Evolutionary conservation across 2,888 invertebrate species (phyloP).

Genomic region (Monochamus alternatus): DNA sequence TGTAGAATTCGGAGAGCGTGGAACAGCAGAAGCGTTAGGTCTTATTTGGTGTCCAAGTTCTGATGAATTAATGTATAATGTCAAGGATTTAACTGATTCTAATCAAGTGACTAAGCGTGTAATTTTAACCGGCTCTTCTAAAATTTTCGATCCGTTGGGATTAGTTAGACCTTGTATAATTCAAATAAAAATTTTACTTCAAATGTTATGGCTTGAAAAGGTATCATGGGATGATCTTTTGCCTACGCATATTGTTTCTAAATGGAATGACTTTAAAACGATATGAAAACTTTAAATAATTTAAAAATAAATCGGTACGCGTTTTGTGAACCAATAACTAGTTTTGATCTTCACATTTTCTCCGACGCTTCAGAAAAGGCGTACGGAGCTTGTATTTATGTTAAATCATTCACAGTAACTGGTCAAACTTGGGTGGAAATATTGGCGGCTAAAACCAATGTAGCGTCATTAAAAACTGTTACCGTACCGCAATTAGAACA

Average conservation of each 20-base stretch:
- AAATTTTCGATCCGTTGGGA: conserved; percentile 11
- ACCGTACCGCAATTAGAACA: conserved; percentile 47
- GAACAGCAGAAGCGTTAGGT: neutral
- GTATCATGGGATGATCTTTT: neutral
- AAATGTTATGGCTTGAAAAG: neutral
- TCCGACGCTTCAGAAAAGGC: neutral
- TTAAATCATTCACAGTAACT: neutral
- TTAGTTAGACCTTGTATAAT: neutral
- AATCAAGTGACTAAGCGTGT: neutral
- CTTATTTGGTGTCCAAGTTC: conserved; percentile 1
- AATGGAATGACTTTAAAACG: neutral
- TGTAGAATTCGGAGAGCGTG: conserved; percentile 9
- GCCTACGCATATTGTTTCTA: neutral
- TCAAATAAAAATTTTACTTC: neutral
- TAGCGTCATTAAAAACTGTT: conserved; percentile 22
- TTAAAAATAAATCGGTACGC: neutral
- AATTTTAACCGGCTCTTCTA: neutral
- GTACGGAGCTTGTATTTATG: conserved; percentile 18
- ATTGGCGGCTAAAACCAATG: neutral
- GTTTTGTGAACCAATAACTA: neutral
- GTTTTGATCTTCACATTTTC: neutral
- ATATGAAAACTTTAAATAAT: neutral
- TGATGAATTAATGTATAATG: neutral
- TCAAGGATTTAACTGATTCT: neutral
- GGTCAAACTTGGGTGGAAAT: neutral